phyloP scores from a whole-genome alignment of 2,113 vertebrate species.

The Geothlypis trichas region DNA sequence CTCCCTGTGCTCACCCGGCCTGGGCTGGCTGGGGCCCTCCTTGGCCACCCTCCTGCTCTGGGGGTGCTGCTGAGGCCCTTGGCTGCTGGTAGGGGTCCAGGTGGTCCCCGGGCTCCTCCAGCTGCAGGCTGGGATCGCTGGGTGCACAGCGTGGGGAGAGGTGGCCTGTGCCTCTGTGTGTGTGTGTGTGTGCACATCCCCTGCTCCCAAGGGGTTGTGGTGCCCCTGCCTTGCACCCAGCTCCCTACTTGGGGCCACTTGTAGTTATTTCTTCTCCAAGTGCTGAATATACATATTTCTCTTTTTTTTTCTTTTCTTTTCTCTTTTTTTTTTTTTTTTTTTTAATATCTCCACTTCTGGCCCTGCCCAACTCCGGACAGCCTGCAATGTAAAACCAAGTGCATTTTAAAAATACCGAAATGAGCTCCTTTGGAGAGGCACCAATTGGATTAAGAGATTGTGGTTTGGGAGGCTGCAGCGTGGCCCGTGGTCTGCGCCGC shows the following conservation, averaged over 20 bases:
- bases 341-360: background rate
- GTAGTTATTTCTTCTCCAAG: slow-evolving; percentile 18
- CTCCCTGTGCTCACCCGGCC: background rate
- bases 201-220: background rate
- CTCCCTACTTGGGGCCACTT: background rate
- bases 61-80: background rate
- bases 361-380: slow-evolving; percentile 39
- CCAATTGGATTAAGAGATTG: slow-evolving; percentile 51
- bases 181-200: background rate
- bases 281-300: slow-evolving; percentile 39
- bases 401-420: slow-evolving; percentile 49
- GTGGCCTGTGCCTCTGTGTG: background rate
- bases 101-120: background rate
- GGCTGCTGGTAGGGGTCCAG: background rate
- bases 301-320: background rate
- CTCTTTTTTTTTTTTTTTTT: accelerated
- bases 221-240: background rate
- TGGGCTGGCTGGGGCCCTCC: background rate
- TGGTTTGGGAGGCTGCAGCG: background rate
- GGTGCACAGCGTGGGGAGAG: background rate
- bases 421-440: slow-evolving; percentile 19
- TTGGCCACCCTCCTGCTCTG: background rate
- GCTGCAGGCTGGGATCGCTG: background rate
- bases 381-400: slow-evolving; percentile 66
- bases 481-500: accelerated